These are phyloP conservation scores for Ctenoplectra terminalis DNA, from an alignment of 1,140 invertebrate species.

Conservation along the genomic window DNA sequence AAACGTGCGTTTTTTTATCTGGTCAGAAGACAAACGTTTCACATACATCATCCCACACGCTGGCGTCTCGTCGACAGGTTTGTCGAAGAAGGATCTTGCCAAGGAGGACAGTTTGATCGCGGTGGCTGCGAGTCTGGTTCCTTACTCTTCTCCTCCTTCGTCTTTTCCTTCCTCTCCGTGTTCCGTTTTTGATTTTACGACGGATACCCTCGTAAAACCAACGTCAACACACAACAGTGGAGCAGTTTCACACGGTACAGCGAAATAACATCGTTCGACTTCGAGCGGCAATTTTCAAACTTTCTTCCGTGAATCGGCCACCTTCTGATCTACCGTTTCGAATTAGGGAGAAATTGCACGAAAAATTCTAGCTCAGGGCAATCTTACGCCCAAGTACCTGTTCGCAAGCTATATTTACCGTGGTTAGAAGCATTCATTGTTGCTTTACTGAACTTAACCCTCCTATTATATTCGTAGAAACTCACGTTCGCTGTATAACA, in stretches of 20 bases:
- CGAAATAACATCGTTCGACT: not conserved
- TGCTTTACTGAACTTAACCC: too few relatives aligned
- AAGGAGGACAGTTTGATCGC: conserved; percentile 28
- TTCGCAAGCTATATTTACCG: too few relatives aligned
- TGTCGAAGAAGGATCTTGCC: not conserved
- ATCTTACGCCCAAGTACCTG: too few relatives aligned
- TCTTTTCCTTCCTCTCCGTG: too few relatives aligned
- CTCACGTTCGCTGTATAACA: too few relatives aligned
- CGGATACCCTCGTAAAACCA: conserved; percentile 14
- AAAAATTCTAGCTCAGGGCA: not conserved
- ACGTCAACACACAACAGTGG: not conserved
- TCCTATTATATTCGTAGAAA: too few relatives aligned
- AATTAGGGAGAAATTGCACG: not conserved
- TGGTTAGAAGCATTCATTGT: too few relatives aligned
- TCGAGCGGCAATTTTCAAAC: conserved; percentile 28
- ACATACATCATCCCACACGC: not conserved
- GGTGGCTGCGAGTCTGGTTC: not conserved
- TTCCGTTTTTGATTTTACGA: conserved; percentile 19
- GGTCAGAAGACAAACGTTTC: not conserved
- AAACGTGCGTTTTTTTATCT: not conserved
- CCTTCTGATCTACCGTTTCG: not conserved
- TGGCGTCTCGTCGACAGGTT: conserved; percentile 30
- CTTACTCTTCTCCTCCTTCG: not conserved
- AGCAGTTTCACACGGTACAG: not conserved
- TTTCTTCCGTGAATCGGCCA: conserved; percentile 25